phyloP scores from a whole-genome alignment of 2,797 vertebrate genomes.

The Valencia hispanica region DNA sequence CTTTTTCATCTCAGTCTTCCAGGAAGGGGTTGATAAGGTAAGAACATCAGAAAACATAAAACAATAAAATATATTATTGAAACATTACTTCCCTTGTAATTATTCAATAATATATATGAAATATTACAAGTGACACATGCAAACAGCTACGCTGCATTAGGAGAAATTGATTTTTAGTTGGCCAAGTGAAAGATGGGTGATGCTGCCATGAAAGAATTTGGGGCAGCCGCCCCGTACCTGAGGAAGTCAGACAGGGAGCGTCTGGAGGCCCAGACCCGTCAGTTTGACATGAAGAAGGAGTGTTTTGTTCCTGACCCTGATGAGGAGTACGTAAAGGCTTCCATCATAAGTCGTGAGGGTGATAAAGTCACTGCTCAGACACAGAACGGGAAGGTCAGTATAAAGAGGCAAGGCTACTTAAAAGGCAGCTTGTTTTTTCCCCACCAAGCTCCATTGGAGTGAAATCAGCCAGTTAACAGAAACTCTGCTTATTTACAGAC shows the following conservation, averaged over 20 bases:
- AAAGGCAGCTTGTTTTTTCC: conserved; percentile 6
- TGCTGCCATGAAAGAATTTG: conserved; percentile 85
- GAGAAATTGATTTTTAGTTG: neutral
- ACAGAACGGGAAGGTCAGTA: conserved; percentile 83
- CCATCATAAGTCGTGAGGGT: conserved; percentile 85
- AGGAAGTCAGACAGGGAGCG: conserved; percentile 89
- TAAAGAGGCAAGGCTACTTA: conserved; percentile 3
- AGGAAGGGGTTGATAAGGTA: conserved; percentile 65
- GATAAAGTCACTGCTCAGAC: conserved; percentile 89
- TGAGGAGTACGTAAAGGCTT: conserved; percentile 87
- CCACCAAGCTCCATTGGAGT: neutral
- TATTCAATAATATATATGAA: neutral
- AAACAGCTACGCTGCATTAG: neutral
- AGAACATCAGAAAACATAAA: conserved; percentile 24
- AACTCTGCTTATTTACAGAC: conserved; percentile 72
- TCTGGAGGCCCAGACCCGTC: conserved; percentile 87
- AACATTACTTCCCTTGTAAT: neutral
- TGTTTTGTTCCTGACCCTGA: conserved; percentile 87
- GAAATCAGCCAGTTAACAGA: conserved; percentile 1
- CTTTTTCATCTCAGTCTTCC: conserved; percentile 45
- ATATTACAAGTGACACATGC: neutral
- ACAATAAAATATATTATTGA: neutral
- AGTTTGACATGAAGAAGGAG: conserved; percentile 92
- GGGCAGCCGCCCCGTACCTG: conserved; percentile 85
- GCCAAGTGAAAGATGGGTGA: conserved; percentile 77